phyloP scores from a whole-genome alignment of 2,113 vertebrate species.

The Sylvilagus bachmani region DNA sequence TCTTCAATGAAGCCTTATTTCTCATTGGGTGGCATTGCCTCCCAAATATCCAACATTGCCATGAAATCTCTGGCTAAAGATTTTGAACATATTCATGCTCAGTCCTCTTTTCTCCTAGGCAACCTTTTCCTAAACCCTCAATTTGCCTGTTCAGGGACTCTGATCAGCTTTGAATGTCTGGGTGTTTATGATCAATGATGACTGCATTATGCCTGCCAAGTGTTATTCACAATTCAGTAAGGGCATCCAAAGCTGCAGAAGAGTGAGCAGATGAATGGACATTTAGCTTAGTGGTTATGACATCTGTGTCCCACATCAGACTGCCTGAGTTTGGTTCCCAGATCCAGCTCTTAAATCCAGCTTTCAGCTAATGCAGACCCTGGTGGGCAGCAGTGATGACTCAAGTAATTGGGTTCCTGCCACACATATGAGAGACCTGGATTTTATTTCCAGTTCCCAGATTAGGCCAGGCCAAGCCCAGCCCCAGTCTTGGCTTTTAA shows the following conservation, averaged over 20 bases:
- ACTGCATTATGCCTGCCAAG: neutral
- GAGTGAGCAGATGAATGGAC: neutral
- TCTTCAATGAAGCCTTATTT: neutral
- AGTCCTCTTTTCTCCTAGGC: neutral
- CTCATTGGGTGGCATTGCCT: neutral
- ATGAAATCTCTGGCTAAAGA: neutral
- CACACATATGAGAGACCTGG: too few relatives aligned
- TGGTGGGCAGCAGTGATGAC: too few relatives aligned
- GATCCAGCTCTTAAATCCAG: too few relatives aligned
- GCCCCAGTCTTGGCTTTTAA: too few relatives aligned
- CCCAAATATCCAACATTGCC: neutral
- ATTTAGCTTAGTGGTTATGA: too few relatives aligned
- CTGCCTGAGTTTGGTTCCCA: too few relatives aligned
- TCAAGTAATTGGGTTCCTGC: too few relatives aligned
- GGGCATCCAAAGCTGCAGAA: neutral
- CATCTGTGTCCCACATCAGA: too few relatives aligned
- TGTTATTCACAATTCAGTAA: slow-evolving; percentile 30
- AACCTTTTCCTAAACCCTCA: neutral
- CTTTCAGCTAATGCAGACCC: too few relatives aligned
- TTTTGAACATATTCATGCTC: neutral
- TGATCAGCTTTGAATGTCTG: neutral
- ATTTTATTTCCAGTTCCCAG: too few relatives aligned
- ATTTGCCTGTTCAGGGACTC: neutral
- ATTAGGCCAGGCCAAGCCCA: too few relatives aligned
- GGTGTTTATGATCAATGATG: neutral